These are phyloP conservation scores for Rhyacophila brunnea DNA, from an alignment of 1,140 invertebrate species.

Conservation along the genomic window DNA sequence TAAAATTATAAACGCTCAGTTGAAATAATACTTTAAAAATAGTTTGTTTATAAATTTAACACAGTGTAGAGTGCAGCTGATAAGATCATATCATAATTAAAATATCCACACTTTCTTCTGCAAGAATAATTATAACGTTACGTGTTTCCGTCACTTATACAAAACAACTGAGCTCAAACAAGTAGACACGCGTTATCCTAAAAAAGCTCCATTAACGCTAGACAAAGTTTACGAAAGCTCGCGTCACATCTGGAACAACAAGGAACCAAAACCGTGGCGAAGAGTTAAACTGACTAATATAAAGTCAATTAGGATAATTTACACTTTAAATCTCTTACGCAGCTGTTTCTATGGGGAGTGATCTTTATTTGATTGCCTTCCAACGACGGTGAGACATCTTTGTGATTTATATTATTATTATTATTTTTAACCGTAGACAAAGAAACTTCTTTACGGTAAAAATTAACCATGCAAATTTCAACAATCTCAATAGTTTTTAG, in stretches of 20 bases:
- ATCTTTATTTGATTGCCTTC: slow-evolving; percentile 30
- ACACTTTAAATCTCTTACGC: slow-evolving; percentile 21
- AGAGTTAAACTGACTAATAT: slow-evolving; percentile 21
- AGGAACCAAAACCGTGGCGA: slow-evolving; percentile 6
- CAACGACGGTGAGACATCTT: not conserved
- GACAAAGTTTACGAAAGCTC: slow-evolving; percentile 9
- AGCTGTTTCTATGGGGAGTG: slow-evolving; percentile 13
- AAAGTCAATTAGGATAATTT: slow-evolving; percentile 35
- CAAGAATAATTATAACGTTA: too few species aligned
- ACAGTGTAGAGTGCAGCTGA: too few species aligned
- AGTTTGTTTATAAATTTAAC: too few species aligned
- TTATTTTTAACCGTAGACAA: too few species aligned
- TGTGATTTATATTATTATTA: not conserved
- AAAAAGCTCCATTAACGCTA: slow-evolving; percentile 7
- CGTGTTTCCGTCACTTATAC: not conserved
- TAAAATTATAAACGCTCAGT: too few species aligned
- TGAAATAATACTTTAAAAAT: too few species aligned
- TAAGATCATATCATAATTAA: too few species aligned
- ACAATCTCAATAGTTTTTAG: too few species aligned
- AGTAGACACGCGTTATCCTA: slow-evolving; percentile 1
- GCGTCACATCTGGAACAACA: too few species aligned
- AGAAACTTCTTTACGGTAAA: too few species aligned
- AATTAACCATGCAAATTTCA: too few species aligned
- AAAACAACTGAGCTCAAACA: not conserved
- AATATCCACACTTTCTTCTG: too few species aligned